Percentiles rank a stretch among this genome's conserved stretches.
phyloP scores from a whole-genome alignment of 1,140 invertebrate species.

The Asobara japonica region DNA sequence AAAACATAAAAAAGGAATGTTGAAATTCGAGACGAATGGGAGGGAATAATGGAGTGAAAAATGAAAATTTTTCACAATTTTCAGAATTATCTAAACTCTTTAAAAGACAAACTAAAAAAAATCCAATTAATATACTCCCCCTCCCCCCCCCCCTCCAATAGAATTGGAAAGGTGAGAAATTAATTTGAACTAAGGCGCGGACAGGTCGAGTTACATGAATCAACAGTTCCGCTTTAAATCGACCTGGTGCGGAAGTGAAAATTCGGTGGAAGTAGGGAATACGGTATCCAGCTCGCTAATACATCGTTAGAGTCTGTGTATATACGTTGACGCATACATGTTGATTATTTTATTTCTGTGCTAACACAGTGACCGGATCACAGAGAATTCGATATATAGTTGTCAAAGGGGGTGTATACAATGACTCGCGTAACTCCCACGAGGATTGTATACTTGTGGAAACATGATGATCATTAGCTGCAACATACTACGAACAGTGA shows the following conservation, averaged over 20 bases:
- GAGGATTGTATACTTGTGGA: not conserved
- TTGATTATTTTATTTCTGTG: not conserved
- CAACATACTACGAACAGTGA: not conserved
- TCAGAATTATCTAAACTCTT: no score
- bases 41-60: no score
- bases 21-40: no score
- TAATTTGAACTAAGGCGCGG: not conserved
- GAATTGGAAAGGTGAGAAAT: not conserved
- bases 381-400: not conserved
- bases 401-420: not conserved
- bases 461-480: not conserved
- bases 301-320: not conserved
- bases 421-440: not conserved
- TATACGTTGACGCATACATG: not conserved
- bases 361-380: not conserved
- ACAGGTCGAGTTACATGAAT: not conserved
- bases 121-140: no score
- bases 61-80: no score
- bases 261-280: not conserved
- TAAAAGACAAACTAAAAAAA: no score
- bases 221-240: not conserved
- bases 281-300: conserved; percentile 1
- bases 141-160: no score
- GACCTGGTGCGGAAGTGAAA: not conserved
- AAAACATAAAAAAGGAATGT: no score